phyloP scores from a whole-genome alignment of 1,140 invertebrate genomes.

The Tetramorium alpestre region DNA sequence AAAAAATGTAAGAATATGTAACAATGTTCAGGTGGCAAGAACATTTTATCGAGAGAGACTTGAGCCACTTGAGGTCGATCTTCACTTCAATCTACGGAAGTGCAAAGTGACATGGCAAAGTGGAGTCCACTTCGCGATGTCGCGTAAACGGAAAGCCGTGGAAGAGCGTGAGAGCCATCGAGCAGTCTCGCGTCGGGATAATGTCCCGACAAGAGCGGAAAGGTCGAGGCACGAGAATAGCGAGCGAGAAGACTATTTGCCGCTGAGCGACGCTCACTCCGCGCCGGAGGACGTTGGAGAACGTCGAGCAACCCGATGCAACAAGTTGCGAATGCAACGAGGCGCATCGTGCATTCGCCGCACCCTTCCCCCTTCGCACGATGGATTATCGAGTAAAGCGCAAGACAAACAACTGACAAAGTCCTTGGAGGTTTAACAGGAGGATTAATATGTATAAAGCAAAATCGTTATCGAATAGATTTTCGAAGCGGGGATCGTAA shows the following conservation, averaged over 20 bases:
- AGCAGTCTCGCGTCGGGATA: conserved; percentile 1
- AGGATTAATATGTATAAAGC: conserved; percentile 25
- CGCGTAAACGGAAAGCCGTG: neutral
- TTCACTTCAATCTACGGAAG: neutral
- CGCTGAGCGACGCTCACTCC: neutral
- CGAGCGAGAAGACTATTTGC: neutral
- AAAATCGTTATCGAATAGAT: neutral
- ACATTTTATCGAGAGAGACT: neutral
- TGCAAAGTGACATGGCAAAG: conserved; percentile 1
- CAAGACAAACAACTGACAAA: neutral
- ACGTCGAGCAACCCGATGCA: conserved; percentile 33
- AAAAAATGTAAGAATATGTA: neutral
- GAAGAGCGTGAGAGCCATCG: neutral
- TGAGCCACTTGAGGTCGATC: neutral
- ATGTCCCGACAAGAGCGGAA: neutral
- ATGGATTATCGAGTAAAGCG: conserved; percentile 18
- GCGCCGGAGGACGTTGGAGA: neutral
- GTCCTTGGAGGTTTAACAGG: neutral
- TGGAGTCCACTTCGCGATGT: neutral
- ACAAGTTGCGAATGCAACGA: conserved; percentile 62
- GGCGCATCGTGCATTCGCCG: neutral
- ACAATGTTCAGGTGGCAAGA: neutral
- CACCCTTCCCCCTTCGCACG: neutral
- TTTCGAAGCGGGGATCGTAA: neutral
- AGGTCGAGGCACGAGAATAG: conserved; percentile 33